Conservation (phyloP, 2,797 vertebrate species). For the Erpetoichthys calabaricus region DNA sequence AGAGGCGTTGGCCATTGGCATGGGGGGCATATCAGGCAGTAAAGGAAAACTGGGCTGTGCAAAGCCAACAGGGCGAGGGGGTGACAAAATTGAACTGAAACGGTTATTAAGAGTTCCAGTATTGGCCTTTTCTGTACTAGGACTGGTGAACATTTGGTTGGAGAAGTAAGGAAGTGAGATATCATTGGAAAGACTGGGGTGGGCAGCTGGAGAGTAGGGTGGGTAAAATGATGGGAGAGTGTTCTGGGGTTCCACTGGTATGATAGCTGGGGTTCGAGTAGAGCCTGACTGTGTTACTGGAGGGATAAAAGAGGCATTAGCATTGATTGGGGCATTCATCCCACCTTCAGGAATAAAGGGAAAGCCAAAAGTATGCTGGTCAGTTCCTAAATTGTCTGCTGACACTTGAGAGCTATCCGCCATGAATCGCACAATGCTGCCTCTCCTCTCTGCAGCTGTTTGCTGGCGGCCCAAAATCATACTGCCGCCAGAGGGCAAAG, state of each 20-base stretch:
- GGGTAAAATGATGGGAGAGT: slow-evolving; percentile 92
- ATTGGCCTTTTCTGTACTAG: slow-evolving; percentile 75
- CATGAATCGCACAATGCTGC: slow-evolving; percentile 91
- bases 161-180: slow-evolving; percentile 91
- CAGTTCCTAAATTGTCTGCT: slow-evolving; percentile 65
- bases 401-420: slow-evolving; percentile 71
- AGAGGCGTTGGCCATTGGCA: slow-evolving; percentile 85
- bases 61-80: slow-evolving; percentile 87
- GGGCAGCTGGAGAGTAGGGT: slow-evolving; percentile 90
- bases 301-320: slow-evolving; percentile 88
- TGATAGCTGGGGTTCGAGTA: slow-evolving; percentile 76
- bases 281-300: slow-evolving; percentile 77
- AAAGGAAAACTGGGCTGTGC: slow-evolving; percentile 90
- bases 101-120: slow-evolving; percentile 79
- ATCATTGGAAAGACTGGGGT: slow-evolving; percentile 85
- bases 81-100: slow-evolving; percentile 92
- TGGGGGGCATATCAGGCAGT: slow-evolving; percentile 88
- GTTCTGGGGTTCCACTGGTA: slow-evolving; percentile 90
- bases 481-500: slow-evolving; percentile 66
- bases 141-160: slow-evolving; percentile 96
- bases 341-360: slow-evolving; percentile 84
- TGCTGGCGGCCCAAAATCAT: slow-evolving; percentile 81
- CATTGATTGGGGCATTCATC: slow-evolving; percentile 91
- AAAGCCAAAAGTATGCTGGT: slow-evolving; percentile 86
- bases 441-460: slow-evolving; percentile 62